Base-by-base conservation (phyloP, 2,113 vertebrate genomes). In the Stegostoma tigrinum region DNA sequence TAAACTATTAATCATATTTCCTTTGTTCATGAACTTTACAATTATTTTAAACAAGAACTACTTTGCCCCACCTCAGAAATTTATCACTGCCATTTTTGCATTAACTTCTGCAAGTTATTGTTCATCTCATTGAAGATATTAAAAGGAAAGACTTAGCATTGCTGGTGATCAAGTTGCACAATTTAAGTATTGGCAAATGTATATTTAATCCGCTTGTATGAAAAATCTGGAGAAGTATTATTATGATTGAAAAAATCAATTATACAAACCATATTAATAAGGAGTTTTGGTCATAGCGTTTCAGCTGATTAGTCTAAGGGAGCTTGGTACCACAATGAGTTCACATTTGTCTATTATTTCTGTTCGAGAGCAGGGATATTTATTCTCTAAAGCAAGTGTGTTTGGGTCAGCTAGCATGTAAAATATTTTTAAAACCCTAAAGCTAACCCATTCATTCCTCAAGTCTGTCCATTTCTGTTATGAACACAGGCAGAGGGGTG, bases 21-120 rank as follows among this genome's bases (percentile, higher is more conserved):
- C 68, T 72, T 48, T 72, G 94, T 72, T 94, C 42, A 0, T 72
- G 42, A 72, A 72, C 42, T 72, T 68, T 42, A 15, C 38, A 45
- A 42, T 68, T 45, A 30, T 27, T 95, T 95, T 95, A 95, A 66
- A 93, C 94, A 95, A 68, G 94, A 95, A 72, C 89, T 93, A 38
- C 24, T 68, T 48, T 72, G 67, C 67, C 94, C 17, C 42, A 14
- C 30, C 87, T 45, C 94, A 72, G 68, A 55, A 93, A 52, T 52
- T 34, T 24, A 72, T 42, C 93, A 72, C 93, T 52, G 42, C 23
- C 94, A 48, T 95, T 48, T 48, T 95, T 95, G 23, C 23, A 45
- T 23, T 14, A 89, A 23, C 67, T 15, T 95, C 72, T 70, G 67
- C 27, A 52, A 52, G 4, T 72, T 72, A 72, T 72, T 52, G 38